Percentiles rank a stretch among this genome's conserved stretches.
These are phyloP conservation scores for Cydia pomonella DNA, from an alignment of 1,140 invertebrate genomes.

Conservation along the genomic window DNA sequence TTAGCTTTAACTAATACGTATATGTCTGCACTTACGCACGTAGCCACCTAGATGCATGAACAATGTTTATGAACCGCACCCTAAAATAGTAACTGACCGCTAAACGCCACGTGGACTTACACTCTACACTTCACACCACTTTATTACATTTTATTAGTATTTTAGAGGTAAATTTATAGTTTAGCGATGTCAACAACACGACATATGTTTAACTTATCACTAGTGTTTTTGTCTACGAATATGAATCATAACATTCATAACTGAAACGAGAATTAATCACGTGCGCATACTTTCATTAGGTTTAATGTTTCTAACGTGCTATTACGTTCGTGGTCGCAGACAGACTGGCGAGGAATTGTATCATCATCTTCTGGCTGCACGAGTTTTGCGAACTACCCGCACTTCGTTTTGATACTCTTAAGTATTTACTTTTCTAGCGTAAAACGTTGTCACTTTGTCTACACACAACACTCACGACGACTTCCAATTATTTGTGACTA, in stretches of 20 bases:
- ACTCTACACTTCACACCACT: not conserved
- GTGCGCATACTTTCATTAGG: not conserved
- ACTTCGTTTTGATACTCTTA: no score
- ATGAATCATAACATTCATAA: not conserved
- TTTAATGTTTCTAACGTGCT: no score
- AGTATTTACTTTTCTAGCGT: no score
- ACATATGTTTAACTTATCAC: not conserved
- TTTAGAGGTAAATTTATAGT: not conserved
- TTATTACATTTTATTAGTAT: not conserved
- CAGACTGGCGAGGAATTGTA: no score
- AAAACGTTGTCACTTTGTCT: no score
- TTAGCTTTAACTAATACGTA: no score
- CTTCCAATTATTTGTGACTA: no score
- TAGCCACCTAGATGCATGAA: slow-evolving; percentile 29
- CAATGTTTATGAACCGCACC: slow-evolving; percentile 23
- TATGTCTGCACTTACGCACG: slow-evolving; percentile 3
- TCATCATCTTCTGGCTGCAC: no score
- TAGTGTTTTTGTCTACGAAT: not conserved
- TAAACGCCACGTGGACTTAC: slow-evolving; percentile 15
- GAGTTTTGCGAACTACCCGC: no score
- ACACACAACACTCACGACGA: no score
- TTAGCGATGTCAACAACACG: slow-evolving; percentile 6
- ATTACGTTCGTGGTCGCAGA: no score
- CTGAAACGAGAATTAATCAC: not conserved
- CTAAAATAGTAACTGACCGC: slow-evolving; percentile 26